A percentile compares a stretch with the other conserved stretches of the same genome.
Evolutionary conservation across 2,113 vertebrate species (phyloP).

Genomic region (Reinhardtius hippoglossoides): DNA sequence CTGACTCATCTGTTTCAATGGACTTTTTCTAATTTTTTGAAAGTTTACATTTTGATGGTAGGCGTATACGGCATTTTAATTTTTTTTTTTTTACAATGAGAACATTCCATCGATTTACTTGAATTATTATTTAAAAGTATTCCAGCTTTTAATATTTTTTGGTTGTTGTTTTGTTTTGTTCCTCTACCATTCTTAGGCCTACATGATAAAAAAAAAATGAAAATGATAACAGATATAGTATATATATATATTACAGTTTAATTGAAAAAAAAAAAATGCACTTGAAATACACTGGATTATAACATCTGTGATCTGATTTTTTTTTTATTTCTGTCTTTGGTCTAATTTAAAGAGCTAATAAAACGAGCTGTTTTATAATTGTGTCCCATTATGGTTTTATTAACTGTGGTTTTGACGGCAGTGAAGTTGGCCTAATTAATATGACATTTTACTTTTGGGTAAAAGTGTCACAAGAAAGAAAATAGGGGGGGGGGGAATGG

Average conservation of each 20-base stretch:
- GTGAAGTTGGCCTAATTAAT: slow-evolving; percentile 26
- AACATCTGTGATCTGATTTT: slow-evolving; percentile 96
- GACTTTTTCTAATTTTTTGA: slow-evolving; percentile 86
- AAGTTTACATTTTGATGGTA: slow-evolving; percentile 99
- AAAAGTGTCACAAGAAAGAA: neutral
- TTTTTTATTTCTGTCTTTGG: slow-evolving; percentile 90
- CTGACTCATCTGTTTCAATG: slow-evolving; percentile 87
- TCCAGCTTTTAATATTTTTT: slow-evolving; percentile 78
- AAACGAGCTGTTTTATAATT: slow-evolving; percentile 91
- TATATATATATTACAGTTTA: slow-evolving; percentile 86
- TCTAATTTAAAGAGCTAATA: slow-evolving; percentile 99
- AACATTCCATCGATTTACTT: slow-evolving; percentile 99
- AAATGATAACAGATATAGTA: slow-evolving; percentile 88
- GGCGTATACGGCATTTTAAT: slow-evolving; percentile 79
- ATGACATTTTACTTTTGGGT: neutral
- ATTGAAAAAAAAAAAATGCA: slow-evolving; percentile 92
- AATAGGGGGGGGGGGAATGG: neutral
- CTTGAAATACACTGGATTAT: slow-evolving; percentile 99
- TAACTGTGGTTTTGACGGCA: slow-evolving; percentile 47
- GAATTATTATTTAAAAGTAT: slow-evolving; percentile 99
- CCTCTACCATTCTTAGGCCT: slow-evolving; percentile 86
- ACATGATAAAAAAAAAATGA: slow-evolving; percentile 91
- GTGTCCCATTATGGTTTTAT: slow-evolving; percentile 83
- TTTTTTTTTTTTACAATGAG: slow-evolving; percentile 85
- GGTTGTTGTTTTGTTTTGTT: slow-evolving; percentile 60